Conservation (phyloP, 2,113 vertebrate genomes). For the Periophthalmus modestus region DNA sequence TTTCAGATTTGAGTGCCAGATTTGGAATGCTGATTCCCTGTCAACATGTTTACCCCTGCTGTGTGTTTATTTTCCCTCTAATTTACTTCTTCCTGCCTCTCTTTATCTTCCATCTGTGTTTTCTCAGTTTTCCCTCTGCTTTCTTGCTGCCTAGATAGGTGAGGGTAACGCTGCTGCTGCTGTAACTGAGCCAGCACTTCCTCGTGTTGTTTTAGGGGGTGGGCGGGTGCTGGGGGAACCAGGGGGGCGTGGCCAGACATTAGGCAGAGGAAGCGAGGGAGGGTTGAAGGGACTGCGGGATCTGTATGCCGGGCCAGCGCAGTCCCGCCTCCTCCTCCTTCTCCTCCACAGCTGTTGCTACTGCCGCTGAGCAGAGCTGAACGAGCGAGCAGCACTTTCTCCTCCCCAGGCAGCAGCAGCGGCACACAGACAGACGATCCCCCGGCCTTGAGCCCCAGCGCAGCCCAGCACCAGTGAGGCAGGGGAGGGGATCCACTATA, state of each 20-base stretch:
- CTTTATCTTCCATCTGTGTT: conserved; percentile 30
- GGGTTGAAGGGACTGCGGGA: conserved; percentile 64
- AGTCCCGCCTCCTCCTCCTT: conserved; percentile 48
- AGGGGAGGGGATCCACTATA: conserved; percentile 69
- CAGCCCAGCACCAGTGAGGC: conserved; percentile 53
- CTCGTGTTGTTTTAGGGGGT: conserved; percentile 63
- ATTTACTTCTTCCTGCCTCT: conserved; percentile 20
- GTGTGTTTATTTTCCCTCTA: conserved; percentile 12
- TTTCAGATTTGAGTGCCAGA: neutral
- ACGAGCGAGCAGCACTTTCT: conserved; percentile 51
- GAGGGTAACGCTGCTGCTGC: conserved; percentile 56
- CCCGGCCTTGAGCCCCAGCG: conserved; percentile 46
- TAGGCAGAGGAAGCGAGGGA: conserved; percentile 41
- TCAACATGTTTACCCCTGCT: neutral
- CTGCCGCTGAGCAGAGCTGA: conserved; percentile 66
- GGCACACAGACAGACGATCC: conserved; percentile 56
- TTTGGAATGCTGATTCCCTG: conserved; percentile 11
- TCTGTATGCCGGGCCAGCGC: conserved; percentile 56
- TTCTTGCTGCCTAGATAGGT: conserved; percentile 37
- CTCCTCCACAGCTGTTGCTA: conserved; percentile 72
- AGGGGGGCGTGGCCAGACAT: conserved; percentile 55
- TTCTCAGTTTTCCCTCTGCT: conserved; percentile 26
- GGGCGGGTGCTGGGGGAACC: neutral
- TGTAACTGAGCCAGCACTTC: conserved; percentile 69
- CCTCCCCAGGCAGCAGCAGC: conserved; percentile 42